phyloP scores from a whole-genome alignment of 2,797 vertebrate genomes.

The Gambusia yucatana region DNA sequence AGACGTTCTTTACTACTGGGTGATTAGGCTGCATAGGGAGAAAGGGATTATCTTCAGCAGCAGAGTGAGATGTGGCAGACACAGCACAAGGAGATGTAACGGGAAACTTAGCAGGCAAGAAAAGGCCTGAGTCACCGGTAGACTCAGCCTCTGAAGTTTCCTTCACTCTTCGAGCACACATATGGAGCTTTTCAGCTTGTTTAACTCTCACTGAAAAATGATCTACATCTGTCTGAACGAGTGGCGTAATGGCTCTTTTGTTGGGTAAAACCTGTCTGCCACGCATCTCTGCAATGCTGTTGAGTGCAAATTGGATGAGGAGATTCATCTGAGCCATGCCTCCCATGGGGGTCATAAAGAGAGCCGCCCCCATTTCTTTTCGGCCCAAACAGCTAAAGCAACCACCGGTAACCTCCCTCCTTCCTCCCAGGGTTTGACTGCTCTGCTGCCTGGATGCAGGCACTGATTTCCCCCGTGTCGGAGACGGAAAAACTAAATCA shows the following conservation, averaged over 20 bases:
- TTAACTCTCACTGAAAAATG: slow-evolving; percentile 22
- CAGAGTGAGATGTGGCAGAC: slow-evolving; percentile 29
- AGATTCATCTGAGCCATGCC: slow-evolving; percentile 51
- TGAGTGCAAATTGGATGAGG: slow-evolving; percentile 50
- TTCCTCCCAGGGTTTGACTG: slow-evolving; percentile 34
- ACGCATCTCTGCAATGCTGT: slow-evolving; percentile 21
- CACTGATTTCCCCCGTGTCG: slow-evolving; percentile 48
- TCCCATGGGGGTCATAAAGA: slow-evolving; percentile 60
- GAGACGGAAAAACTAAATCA: slow-evolving; percentile 63
- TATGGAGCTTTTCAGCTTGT: background rate
- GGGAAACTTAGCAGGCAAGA: slow-evolving; percentile 41
- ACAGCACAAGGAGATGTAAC: slow-evolving; percentile 20
- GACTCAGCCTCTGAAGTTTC: slow-evolving; percentile 33
- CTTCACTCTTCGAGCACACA: slow-evolving; percentile 28
- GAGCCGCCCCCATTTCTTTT: slow-evolving; percentile 43
- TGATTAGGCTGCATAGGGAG: slow-evolving; percentile 23
- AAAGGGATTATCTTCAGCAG: slow-evolving; percentile 8
- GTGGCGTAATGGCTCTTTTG: slow-evolving; percentile 29
- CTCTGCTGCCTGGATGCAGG: slow-evolving; percentile 36
- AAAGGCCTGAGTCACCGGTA: slow-evolving; percentile 65
- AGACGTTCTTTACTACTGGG: slow-evolving; percentile 14
- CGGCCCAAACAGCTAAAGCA: slow-evolving; percentile 44
- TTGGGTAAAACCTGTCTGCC: slow-evolving; percentile 24
- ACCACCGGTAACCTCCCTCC: slow-evolving; percentile 32
- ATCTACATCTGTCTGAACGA: slow-evolving; percentile 30